Conservation (phyloP, 2,888 invertebrate genomes). For the Troides helena region DNA sequence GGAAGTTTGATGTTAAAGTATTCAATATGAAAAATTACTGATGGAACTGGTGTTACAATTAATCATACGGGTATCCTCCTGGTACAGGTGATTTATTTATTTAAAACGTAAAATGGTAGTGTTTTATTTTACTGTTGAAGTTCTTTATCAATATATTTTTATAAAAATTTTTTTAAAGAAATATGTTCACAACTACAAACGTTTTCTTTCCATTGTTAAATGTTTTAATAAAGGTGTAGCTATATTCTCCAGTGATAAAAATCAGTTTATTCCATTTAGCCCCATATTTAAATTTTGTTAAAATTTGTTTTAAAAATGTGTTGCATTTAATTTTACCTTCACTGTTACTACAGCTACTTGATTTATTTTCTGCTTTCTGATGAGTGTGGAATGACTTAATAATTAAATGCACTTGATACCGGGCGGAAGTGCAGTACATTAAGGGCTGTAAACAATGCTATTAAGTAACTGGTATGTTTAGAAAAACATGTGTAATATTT, state of each 20-base stretch:
- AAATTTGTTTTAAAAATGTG: too few relatives aligned
- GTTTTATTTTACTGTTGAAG: not conserved
- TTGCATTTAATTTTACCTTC: too few relatives aligned
- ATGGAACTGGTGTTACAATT: not conserved
- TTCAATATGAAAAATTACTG: not conserved
- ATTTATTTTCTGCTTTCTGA: not conserved
- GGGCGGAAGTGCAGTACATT: not conserved
- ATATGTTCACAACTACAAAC: not conserved
- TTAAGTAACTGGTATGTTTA: not conserved
- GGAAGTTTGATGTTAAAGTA: not conserved
- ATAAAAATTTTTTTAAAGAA: not conserved
- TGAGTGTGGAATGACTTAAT: not conserved
- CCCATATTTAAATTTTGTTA: not conserved
- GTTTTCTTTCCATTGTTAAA: not conserved
- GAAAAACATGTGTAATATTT: not conserved
- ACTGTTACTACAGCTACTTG: too few relatives aligned
- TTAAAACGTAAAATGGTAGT: not conserved
- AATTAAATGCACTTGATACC: not conserved
- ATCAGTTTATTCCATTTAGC: not conserved
- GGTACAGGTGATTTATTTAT: slow-evolving; percentile 4
- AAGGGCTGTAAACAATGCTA: not conserved
- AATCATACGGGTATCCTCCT: slow-evolving; percentile 11
- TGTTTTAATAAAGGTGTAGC: not conserved
- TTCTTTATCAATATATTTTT: not conserved
- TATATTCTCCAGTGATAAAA: not conserved